These are phyloP conservation scores for Hylyphantes graminicola DNA, from an alignment of 1,140 invertebrate genomes.

Conservation along the genomic window DNA sequence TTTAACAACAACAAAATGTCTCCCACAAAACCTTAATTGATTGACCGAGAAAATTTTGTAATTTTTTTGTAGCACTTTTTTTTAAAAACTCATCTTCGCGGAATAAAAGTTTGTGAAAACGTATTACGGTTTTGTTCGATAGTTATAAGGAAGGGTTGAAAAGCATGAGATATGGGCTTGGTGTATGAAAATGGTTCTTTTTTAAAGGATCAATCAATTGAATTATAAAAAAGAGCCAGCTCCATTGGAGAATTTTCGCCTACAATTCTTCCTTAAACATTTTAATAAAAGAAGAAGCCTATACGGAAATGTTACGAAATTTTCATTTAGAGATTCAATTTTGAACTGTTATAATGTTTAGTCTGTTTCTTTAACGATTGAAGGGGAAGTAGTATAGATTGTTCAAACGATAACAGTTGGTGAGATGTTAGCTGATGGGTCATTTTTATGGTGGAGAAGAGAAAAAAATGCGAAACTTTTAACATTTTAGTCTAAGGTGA, in stretches of 20 bases:
- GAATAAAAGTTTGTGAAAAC: constrained; percentile 51
- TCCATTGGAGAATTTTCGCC: neutral
- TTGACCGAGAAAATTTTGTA: constrained; percentile 29
- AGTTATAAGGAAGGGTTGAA: neutral
- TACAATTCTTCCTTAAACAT: neutral
- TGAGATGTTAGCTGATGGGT: constrained; percentile 13
- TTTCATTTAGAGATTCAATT: no score
- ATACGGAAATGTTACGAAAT: no score
- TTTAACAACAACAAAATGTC: constrained; percentile 37
- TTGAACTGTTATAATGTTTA: no score
- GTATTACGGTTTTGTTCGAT: constrained; percentile 40
- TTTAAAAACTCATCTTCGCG: neutral
- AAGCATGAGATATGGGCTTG: neutral
- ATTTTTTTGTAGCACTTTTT: neutral
- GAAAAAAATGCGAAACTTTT: no score
- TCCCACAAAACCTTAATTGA: constrained; percentile 38
- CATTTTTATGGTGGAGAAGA: neutral
- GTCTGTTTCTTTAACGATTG: no score
- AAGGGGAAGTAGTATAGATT: no score
- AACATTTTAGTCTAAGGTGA: no score
- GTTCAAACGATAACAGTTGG: constrained; percentile 21
- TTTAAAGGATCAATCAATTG: constrained; percentile 4
- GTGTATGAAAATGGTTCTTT: neutral
- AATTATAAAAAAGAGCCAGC: neutral
- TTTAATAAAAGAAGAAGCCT: neutral